Percentiles rank a stretch among this genome's conserved stretches.
Conservation (phyloP, 1,140 invertebrate genomes). For the Metaphire vulgaris region DNA sequence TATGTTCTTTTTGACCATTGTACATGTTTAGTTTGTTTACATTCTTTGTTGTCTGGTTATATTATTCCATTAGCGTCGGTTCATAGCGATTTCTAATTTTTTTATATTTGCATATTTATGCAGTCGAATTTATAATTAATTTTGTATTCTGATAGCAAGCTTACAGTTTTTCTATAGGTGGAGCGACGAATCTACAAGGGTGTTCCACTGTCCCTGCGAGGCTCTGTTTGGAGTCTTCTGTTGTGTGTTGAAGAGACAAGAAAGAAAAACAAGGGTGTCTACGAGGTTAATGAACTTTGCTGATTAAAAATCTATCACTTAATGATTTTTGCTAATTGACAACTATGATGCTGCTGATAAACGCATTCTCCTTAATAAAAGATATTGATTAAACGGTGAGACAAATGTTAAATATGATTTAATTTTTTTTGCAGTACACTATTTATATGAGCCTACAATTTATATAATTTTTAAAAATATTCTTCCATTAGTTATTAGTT, state of each 20-base stretch:
- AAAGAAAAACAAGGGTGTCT: slow-evolving; percentile 72
- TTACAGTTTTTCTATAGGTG: slow-evolving; percentile 36
- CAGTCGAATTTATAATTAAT: too few relatives aligned
- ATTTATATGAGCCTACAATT: too few relatives aligned
- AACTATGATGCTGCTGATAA: not conserved
- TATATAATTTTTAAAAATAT: too few relatives aligned
- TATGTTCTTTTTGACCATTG: too few relatives aligned
- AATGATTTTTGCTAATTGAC: not conserved
- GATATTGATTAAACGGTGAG: not conserved
- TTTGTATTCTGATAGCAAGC: too few relatives aligned
- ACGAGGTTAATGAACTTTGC: slow-evolving; percentile 52
- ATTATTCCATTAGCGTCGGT: too few relatives aligned
- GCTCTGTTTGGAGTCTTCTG: slow-evolving; percentile 73
- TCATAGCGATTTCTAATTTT: too few relatives aligned
- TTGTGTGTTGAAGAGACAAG: slow-evolving; percentile 72
- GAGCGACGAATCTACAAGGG: slow-evolving; percentile 82
- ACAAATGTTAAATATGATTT: not conserved
- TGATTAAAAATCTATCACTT: too few relatives aligned
- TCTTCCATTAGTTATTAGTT: not conserved
- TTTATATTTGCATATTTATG: too few relatives aligned
- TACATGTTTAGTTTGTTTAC: too few relatives aligned
- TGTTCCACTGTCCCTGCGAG: slow-evolving; percentile 84
- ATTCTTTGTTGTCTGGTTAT: too few relatives aligned
- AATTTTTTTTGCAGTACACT: not conserved
- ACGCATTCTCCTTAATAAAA: not conserved